Evolutionary conservation across 92 coral and sea anemone genomes (phyloP), one percentile per base, ranked within the genome.

Genomic region (Diadumene lineata): DNA sequence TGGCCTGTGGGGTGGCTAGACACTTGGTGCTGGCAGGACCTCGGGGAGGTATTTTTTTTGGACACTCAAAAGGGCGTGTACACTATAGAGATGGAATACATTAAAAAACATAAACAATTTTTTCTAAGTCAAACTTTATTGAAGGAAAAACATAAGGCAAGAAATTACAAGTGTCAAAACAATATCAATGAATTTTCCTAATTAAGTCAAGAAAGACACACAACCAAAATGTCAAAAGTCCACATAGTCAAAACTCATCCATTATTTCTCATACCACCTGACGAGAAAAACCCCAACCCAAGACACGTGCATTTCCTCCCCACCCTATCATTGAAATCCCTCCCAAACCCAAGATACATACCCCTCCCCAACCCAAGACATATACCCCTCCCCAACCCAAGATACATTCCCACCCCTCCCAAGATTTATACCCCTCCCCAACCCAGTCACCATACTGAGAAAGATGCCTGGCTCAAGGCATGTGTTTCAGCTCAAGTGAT

Each of bases 1-100:
- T 72, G 77, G 77, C 46, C 77, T 56, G 44, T 33, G 77, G 75
- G 77, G 77, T 72, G 64, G 66, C 28, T 51, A 72, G 66, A n/a
- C n/a, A 72, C 66, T 72, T 72, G 66, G 66, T 72, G 77, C 77
- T 72, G 53, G 77, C 56, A 56, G 77, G 65, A 31, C 66, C 77
- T 56, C 77, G 77, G 77, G 77, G 77, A 56, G 77, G 77, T 34
- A 34, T 72, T 56, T 72, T 72, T 70, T n/a, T 72, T 72, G 3
- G 32, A 56, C 32, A 43, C 22, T 27, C 43, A 72, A 72, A 72
- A 21, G 77, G 77, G 77, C 56, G 77, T 72, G 77, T 57, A 70
- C 62, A n/a, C 63, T 51, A 53, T 70, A 70, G 61, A 70, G 64
- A 70, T 70, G 75, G 75, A 70, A 72, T 72, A 8, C 66, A 72